These are phyloP conservation scores for Gallinago jamesoni DNA, from an alignment of 2,113 vertebrate species.

Conservation along the genomic window DNA sequence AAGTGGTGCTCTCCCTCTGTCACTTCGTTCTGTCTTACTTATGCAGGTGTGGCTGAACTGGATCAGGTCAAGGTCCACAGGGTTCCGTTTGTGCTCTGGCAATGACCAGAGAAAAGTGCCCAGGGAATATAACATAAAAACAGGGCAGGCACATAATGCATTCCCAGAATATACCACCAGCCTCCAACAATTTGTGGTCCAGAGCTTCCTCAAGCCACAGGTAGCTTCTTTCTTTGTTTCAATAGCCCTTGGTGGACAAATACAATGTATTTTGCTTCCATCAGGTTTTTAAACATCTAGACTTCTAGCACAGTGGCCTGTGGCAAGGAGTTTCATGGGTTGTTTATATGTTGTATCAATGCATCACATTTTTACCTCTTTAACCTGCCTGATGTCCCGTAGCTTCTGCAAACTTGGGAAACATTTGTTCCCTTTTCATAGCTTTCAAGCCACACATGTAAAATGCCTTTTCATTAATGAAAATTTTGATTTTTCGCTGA, in stretches of 20 bases:
- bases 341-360: background rate
- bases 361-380: background rate
- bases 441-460: background rate
- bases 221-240: background rate
- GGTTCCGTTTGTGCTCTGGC: background rate
- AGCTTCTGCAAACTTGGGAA: background rate
- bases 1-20: background rate
- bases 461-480: background rate
- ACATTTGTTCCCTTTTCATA: background rate
- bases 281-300: background rate
- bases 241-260: background rate
- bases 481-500: background rate
- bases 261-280: background rate
- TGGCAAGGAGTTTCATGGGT: background rate
- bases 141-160: background rate
- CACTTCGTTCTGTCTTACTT: background rate
- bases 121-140: background rate
- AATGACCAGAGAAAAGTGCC: background rate
- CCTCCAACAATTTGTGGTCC: background rate
- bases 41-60: background rate
- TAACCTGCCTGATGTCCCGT: background rate
- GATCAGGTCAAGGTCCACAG: background rate
- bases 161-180: background rate
- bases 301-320: background rate
- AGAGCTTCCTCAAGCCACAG: background rate